Base-by-base conservation (phyloP, 1,140 invertebrate genomes). In the Parasteatoda tepidariorum region DNA sequence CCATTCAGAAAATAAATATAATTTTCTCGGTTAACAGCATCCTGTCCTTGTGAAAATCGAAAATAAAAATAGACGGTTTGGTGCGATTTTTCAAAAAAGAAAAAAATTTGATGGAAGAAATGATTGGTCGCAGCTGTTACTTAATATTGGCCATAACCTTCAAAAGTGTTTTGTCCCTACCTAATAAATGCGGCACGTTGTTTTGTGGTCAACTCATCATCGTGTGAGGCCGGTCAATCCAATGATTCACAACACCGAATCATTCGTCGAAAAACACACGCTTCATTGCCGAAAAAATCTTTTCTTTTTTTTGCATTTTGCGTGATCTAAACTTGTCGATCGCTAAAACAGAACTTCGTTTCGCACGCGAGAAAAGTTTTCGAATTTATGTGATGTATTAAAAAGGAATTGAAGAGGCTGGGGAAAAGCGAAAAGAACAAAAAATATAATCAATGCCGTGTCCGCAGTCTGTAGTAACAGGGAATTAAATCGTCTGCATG, bases 241-340 rank as follows among this genome's bases (percentile, higher is more conserved):
- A 30, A 57, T 73, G 70, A 73, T 30, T 73, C 70, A 73, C 22
- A 57, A 48, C 9, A 48, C 31, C 22, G 70, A 73, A 73, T 73
- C 70, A 73, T 73, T 73, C 54, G 30, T 15, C 55, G 70, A 57
- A 73, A 73, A 48, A 48, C 18, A 73, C 34, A 73, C 28, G 70
- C 70, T 59, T 55, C 70, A 73, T 73, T 54, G 57, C 28, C 54
- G 33, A 1, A 48, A 9, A 48, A 48, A 9, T 13, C 38, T 48
- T 48, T 18, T 48, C 18, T 48, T 48, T 59, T 68, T 59, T 30
- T 55, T 22, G 38, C 24, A 73, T 55, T 73, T 73, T 57, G 22
- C 28, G 38, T 57, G 48, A 28, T 28, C 38, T 13, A 18, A 1
- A 48, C 34, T 30, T 34, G 26, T 41, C 54, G 28, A 73, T 31